Base-by-base conservation (phyloP, 1,140 invertebrate species). In the Habropoda laboriosa region DNA sequence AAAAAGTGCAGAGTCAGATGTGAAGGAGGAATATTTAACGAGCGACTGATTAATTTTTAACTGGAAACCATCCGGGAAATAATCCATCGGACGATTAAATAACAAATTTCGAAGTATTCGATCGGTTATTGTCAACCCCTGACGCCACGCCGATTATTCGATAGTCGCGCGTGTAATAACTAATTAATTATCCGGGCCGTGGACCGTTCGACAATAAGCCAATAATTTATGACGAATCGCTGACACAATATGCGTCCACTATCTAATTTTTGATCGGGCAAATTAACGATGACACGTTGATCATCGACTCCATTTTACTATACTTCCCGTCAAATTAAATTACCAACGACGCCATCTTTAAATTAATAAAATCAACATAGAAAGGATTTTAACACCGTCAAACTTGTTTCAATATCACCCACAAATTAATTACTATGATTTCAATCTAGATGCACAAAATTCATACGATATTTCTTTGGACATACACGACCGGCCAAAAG, bases 121-220 rank as follows among this genome's bases (percentile, higher is more conserved):
- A 8, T 3, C 42, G 16, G 16, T 49, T 61, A 35, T 63, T 47
- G 35, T 24, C 16, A 42, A 16, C 27, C 66, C 21, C 53, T 68
- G 38, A 68, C 6, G 16, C 27, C 21, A n/a, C 2, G 38, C 8
- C 30, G 70, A 72, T 73, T 73, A 73, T 47, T 73, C 30, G 42
- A 73, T 32, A 16, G n/a, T 60, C 16, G 40, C 30, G 3, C 16
- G 42, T n/a, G n/a, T 38, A 24, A 55, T 73, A 73, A 63, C 21
- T 63, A 73, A 73, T 73, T 61, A 68, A 68, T 68, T 68, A 68
- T n/a, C 24, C 8, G n/a, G 30, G 7, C 32, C 32, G 30, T 8
- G 16, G 18, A 4, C 30, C 21, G 16, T 3, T 18, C 27, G 47
- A 51, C 47, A 24, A 68, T 68, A 68, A 61, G 57, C 42, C 55